A percentile compares a stretch with the other conserved stretches of the same genome.
Evolutionary conservation across 2,888 invertebrate genomes (phyloP).

Genomic region (Athalia circularis): DNA sequence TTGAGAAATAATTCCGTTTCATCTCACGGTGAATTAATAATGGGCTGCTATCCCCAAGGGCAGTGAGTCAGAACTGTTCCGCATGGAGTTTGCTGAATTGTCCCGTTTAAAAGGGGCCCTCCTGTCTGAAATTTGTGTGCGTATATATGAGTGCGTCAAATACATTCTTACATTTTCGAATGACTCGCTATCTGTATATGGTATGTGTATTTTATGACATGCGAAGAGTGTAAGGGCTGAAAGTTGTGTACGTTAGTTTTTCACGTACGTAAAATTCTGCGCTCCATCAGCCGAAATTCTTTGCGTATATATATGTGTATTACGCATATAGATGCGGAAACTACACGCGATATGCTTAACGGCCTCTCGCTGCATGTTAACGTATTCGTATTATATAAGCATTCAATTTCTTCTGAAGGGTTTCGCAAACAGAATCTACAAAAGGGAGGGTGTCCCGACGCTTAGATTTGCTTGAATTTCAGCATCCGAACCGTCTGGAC

Average conservation of each 20-base stretch:
- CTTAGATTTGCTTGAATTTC: too few relatives aligned
- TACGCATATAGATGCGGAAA: not conserved
- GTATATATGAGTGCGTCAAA: slow-evolving; percentile 3
- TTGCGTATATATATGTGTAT: not conserved
- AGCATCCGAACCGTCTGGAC: not conserved
- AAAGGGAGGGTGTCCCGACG: not conserved
- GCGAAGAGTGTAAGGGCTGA: slow-evolving; percentile 44
- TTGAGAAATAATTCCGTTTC: slow-evolving; percentile 61
- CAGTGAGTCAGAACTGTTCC: slow-evolving; percentile 48
- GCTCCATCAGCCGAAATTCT: not conserved
- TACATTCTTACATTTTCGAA: slow-evolving; percentile 47
- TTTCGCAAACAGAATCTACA: slow-evolving; percentile 47
- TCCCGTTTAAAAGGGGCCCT: slow-evolving; percentile 23
- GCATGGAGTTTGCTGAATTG: not conserved
- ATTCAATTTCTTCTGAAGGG: slow-evolving; percentile 67
- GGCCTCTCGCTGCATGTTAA: slow-evolving; percentile 44
- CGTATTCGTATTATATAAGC: slow-evolving; percentile 61
- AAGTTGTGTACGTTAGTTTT: slow-evolving; percentile 50
- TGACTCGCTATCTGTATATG: slow-evolving; percentile 51
- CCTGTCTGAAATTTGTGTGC: not conserved
- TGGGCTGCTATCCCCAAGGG: slow-evolving; percentile 51
- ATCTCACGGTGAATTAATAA: slow-evolving; percentile 66
- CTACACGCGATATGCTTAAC: slow-evolving; percentile 36
- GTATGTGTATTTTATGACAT: too few relatives aligned
- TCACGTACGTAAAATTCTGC: not conserved